Base-by-base conservation (phyloP, 2,113 vertebrate genomes). In the Lophius piscatorius region DNA sequence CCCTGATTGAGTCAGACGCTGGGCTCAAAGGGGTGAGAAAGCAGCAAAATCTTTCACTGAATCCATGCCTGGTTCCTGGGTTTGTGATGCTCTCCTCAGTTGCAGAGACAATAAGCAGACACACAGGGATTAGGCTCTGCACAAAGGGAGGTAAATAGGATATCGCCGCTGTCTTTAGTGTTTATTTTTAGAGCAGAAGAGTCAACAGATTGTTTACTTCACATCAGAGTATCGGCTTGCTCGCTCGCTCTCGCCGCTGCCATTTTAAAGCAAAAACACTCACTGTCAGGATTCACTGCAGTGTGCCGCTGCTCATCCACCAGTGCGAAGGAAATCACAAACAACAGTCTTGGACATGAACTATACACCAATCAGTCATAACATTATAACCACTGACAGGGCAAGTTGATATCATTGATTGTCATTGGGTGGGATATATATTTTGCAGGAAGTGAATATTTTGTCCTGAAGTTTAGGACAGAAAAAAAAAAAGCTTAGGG, bases 201-300 rank as follows among this genome's bases (percentile, higher is more conserved):
- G 60, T 38, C 57, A 51, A 81, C 77, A 78, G 74, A 84, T 75
- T 77, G 70, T 75, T 83, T 78, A 69, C 69, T 68, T 75, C 57
- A 71, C 65, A 62, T 47, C 44, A 80, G 45, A 65, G 41, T 55
- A 56, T 44, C 51, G 5, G 58, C 6, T 26, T 75, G 69, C 50
- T 18, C 2, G 17, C 59, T 48, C 56, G 70, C 51, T 60, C 5
- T 4, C 51, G 61, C 63, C 71, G 34, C 36, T 74, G 64, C 61
- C 40, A 60, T 64, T 83, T 70, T 63, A 46, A 80, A 69, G 65
- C 72, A 74, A 69, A 80, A 62, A 57, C 64, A 64, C 47, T 81
- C 60, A 44, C 58, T 81, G 73, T 84, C 74, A 76, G 72, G 62
- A 60, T 65, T 36, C 26, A 12, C 71, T 69, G 45, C 66, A 59